phyloP scores from a whole-genome alignment of 2,888 invertebrate genomes.

The Steinernema hermaphroditum region DNA sequence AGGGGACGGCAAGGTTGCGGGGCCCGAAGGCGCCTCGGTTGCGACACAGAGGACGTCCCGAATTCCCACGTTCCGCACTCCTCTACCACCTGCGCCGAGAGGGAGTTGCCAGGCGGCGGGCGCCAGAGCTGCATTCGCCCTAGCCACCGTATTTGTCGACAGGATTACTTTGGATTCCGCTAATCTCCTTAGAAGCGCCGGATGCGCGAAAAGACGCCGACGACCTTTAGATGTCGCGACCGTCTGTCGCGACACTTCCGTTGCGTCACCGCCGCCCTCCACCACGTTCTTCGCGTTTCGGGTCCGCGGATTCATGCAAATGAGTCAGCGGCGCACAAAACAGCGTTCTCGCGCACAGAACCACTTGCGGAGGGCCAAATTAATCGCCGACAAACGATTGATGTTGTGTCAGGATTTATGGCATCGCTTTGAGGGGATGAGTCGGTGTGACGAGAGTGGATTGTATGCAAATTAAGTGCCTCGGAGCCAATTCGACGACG shows the following conservation, averaged over 20 bases:
- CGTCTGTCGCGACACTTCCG: conserved; percentile 30
- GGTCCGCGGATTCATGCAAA: conserved; percentile 21
- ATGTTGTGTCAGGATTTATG: conserved; percentile 31
- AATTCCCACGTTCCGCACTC: not conserved
- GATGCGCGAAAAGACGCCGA: conserved; percentile 29
- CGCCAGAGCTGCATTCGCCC: not conserved
- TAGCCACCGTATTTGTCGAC: conserved; percentile 29
- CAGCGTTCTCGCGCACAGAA: conserved; percentile 16
- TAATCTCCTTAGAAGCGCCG: conserved; percentile 22
- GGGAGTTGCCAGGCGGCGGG: not conserved
- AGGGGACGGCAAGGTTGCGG: not conserved
- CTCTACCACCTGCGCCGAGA: not conserved
- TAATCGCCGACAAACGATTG: conserved; percentile 27
- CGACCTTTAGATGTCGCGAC: conserved; percentile 23
- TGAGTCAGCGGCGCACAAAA: conserved; percentile 8
- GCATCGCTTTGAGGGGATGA: conserved; percentile 16
- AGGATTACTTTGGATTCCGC: conserved; percentile 21
- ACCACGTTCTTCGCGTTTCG: not conserved
- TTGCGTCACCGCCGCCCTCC: conserved; percentile 26
- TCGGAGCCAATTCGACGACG: conserved; percentile 24
- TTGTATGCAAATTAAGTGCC: conserved; percentile 28
- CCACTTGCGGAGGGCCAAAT: conserved; percentile 27
- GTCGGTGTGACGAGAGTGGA: not conserved
- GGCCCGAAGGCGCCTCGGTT: too few species aligned
- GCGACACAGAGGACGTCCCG: too few species aligned